Evolutionary conservation across 2,888 invertebrate species (phyloP).

Genomic region (Eubasilissa splendida): DNA sequence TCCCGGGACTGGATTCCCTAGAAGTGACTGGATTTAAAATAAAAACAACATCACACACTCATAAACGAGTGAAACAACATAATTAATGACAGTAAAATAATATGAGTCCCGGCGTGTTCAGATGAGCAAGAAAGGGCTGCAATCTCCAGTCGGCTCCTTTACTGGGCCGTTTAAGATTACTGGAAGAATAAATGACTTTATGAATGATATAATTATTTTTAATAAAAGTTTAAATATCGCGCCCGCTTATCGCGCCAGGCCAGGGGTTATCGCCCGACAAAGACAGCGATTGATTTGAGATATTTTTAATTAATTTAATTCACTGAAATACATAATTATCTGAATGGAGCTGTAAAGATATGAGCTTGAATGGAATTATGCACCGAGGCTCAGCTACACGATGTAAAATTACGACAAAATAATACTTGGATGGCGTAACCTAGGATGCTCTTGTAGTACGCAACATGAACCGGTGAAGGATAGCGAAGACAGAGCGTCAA

Average conservation of each 20-base stretch:
- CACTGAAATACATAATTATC: conserved; percentile 37
- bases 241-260: conserved; percentile 25
- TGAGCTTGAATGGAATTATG: conserved; percentile 6
- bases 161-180: conserved; percentile 22
- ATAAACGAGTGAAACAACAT: background rate
- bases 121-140: background rate
- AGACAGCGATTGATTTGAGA: conserved; percentile 42
- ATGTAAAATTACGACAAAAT: background rate
- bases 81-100: conserved; percentile 3
- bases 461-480: no score
- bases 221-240: conserved; percentile 11
- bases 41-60: background rate
- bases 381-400: background rate
- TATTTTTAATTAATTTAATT: conserved; percentile 49
- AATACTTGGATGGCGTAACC: no score
- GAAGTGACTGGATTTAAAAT: background rate
- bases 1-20: no score
- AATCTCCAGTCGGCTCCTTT: conserved; percentile 30
- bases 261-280: conserved; percentile 41
- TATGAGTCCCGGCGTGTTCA: background rate
- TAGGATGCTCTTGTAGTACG: no score
- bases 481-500: no score
- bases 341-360: conserved; percentile 30
- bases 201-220: conserved; percentile 39
- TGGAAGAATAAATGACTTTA: background rate